Conservation (phyloP, 1,140 invertebrate genomes). For the Himalopsyche phryganea region DNA sequence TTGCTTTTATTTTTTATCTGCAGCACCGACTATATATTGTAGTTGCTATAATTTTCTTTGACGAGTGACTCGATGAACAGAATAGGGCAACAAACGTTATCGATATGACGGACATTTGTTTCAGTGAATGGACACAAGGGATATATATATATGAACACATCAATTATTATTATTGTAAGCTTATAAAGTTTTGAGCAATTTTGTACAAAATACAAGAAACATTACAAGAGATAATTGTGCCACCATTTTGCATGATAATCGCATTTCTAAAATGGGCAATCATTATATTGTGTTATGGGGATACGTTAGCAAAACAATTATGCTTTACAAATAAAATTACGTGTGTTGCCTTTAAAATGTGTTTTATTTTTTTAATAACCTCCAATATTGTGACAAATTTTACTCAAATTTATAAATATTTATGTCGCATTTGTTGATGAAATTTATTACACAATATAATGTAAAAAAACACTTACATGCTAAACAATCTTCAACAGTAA, state of each 20-base stretch:
- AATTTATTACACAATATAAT: constrained; percentile 3
- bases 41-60: too few relatives aligned
- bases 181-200: constrained; percentile 32
- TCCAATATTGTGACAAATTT: not conserved
- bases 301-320: constrained; percentile 28
- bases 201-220: constrained; percentile 30
- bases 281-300: constrained; percentile 27
- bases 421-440: not conserved
- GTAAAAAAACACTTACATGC: too few relatives aligned
- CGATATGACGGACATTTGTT: too few relatives aligned
- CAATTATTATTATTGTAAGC: constrained; percentile 15
- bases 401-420: constrained; percentile 1
- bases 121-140: constrained; percentile 19
- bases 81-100: too few relatives aligned
- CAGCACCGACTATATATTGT: too few relatives aligned
- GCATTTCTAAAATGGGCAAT: constrained; percentile 29
- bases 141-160: constrained; percentile 23
- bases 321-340: constrained; percentile 34
- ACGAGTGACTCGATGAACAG: too few relatives aligned
- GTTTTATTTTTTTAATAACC: constrained; percentile 27
- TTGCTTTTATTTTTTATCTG: too few relatives aligned
- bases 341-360: constrained; percentile 33
- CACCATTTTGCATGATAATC: constrained; percentile 31
- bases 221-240: constrained; percentile 31
- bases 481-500: too few relatives aligned